Evolutionary conservation across 2,888 invertebrate genomes (phyloP).

Genomic region (Athrips mouffetella): DNA sequence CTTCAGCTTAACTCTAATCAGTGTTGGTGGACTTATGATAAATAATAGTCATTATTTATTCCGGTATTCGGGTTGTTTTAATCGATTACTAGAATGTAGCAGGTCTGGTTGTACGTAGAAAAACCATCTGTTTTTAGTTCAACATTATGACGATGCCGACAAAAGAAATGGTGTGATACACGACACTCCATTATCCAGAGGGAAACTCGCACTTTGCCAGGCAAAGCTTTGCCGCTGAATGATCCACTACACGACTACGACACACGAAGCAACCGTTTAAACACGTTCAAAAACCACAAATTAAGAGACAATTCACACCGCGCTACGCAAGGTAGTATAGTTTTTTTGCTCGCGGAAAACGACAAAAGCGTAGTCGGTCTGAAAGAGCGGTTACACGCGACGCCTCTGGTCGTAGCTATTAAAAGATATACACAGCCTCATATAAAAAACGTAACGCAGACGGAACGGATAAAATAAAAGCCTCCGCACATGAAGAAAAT

Average conservation of each 20-base stretch:
- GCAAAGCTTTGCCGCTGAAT: conserved; percentile 61
- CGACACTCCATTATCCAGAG: conserved; percentile 21
- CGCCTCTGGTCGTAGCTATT: conserved; percentile 48
- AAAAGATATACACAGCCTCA: conserved; percentile 51
- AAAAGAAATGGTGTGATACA: conserved; percentile 27
- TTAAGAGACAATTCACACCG: conserved; percentile 53
- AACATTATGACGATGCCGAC: conserved; percentile 16
- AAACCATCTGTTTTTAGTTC: not conserved
- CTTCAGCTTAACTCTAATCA: too few species aligned
- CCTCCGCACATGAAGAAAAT: conserved; percentile 49
- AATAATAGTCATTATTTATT: not conserved
- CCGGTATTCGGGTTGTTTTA: not conserved
- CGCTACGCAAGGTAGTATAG: conserved; percentile 38
- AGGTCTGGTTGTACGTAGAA: not conserved
- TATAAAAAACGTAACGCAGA: conserved; percentile 50
- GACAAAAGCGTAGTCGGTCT: conserved; percentile 32
- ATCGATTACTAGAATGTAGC: too few species aligned
- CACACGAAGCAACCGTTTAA: conserved; percentile 31
- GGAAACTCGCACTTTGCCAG: conserved; percentile 40
- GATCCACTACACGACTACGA: conserved; percentile 36
- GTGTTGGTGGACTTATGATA: too few species aligned
- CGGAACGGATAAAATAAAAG: conserved; percentile 62
- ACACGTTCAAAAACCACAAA: conserved; percentile 45
- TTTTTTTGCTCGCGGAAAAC: conserved; percentile 34
- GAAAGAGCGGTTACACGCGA: conserved; percentile 40